phyloP scores from a whole-genome alignment of 2,888 invertebrate genomes.

The Tridacna gigas region DNA sequence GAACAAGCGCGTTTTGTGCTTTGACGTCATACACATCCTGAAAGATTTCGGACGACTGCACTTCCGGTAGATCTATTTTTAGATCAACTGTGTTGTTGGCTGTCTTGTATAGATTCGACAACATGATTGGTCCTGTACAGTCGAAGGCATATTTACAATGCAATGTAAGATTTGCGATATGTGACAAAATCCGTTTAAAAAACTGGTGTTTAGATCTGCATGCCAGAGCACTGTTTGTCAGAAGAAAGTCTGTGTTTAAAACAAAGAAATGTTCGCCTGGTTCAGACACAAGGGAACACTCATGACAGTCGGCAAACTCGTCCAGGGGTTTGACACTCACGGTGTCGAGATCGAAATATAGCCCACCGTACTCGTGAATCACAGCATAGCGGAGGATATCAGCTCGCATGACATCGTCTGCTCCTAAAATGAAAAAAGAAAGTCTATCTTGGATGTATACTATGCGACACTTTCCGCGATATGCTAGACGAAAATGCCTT shows the following conservation, averaged over 20 bases:
- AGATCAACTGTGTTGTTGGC: background rate
- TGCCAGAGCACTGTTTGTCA: background rate
- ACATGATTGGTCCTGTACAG: background rate
- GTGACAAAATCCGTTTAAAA: background rate
- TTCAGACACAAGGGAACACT: background rate
- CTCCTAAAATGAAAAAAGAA: background rate
- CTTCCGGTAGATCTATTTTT: background rate
- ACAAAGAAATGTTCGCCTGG: conserved; percentile 5
- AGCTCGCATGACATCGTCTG: background rate
- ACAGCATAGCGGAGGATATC: conserved; percentile 1
- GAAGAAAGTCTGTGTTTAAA: background rate
- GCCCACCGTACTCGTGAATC: background rate
- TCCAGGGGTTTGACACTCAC: background rate
- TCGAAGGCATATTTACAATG: background rate
- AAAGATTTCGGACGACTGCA: conserved; percentile 2
- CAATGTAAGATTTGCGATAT: too few relatives aligned
- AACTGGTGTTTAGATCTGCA: background rate
- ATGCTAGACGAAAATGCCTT: too few relatives aligned
- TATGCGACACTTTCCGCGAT: too few relatives aligned
- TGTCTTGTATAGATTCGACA: background rate
- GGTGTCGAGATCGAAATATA: background rate
- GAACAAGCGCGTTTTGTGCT: background rate
- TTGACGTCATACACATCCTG: conserved; percentile 2
- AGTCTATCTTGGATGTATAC: too few relatives aligned
- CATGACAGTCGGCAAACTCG: background rate